phyloP scores from a whole-genome alignment of 2,888 invertebrate genomes.

The Tetranychus truncatus region DNA sequence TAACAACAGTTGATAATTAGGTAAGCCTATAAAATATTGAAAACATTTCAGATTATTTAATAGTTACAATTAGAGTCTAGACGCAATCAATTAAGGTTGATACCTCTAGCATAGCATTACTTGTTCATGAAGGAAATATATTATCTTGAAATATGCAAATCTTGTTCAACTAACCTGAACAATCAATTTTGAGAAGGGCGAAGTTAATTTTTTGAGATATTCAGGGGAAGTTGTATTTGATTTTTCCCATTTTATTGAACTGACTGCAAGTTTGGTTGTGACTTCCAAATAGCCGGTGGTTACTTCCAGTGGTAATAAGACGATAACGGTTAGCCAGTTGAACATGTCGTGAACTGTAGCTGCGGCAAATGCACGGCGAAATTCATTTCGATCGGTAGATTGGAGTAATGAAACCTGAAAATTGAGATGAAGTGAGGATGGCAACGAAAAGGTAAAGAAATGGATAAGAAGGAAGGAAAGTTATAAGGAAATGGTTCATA shows the following conservation, averaged over 20 bases:
- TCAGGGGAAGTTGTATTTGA: not conserved
- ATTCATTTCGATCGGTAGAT: constrained; percentile 34
- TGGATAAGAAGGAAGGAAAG: not conserved
- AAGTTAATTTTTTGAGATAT: not conserved
- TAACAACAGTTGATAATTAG: too few species aligned
- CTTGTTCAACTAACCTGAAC: not conserved
- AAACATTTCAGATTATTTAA: too few species aligned
- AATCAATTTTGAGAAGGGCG: not conserved
- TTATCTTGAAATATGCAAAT: too few species aligned
- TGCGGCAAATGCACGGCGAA: constrained; percentile 39
- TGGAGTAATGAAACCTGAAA: constrained; percentile 25
- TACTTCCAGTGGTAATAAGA: constrained; percentile 38
- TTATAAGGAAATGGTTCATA: constrained; percentile 4
- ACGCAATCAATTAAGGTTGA: not conserved
- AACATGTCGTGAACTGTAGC: constrained; percentile 42
- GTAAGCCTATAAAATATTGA: too few species aligned
- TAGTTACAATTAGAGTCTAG: not conserved
- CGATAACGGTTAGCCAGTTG: constrained; percentile 39
- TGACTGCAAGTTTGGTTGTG: not conserved
- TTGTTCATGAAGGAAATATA: too few species aligned
- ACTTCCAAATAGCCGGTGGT: constrained; percentile 33
- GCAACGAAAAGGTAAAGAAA: not conserved
- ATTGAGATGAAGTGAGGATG: not conserved
- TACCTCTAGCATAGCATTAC: too few species aligned
- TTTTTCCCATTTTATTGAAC: not conserved